These are phyloP conservation scores for Thomomys bottae DNA, from an alignment of 2,113 vertebrate genomes.

Conservation along the genomic window DNA sequence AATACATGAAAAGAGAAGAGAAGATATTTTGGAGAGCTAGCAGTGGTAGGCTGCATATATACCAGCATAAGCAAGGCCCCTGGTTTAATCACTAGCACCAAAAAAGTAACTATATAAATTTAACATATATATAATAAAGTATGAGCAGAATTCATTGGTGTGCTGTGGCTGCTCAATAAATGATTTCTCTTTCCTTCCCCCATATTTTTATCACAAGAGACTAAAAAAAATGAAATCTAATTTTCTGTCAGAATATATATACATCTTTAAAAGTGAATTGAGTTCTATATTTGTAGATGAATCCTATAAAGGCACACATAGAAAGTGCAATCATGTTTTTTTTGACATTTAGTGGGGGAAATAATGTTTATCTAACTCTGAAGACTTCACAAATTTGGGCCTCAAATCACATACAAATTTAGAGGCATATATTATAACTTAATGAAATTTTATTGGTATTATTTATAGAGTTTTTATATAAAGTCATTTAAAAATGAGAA, in stretches of 20 bases:
- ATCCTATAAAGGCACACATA: not conserved
- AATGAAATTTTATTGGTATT: not conserved
- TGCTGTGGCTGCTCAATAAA: not conserved
- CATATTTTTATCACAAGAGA: not conserved
- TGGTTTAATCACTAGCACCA: not conserved
- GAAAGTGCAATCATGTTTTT: not conserved
- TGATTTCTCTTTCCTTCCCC: not conserved
- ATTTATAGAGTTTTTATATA: not conserved
- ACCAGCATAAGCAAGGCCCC: not conserved
- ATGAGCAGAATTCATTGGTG: not conserved
- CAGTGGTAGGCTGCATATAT: not conserved
- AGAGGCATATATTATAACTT: not conserved
- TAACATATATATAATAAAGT: not conserved
- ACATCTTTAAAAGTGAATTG: not conserved
- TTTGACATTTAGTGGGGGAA: not conserved
- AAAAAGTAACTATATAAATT: not conserved
- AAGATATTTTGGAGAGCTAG: not conserved
- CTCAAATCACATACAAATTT: not conserved
- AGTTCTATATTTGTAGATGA: not conserved
- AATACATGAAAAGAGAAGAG: no score
- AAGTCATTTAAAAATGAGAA: not conserved
- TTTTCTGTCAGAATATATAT: not conserved
- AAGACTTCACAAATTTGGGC: not conserved
- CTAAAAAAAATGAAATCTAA: not conserved
- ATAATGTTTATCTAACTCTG: slow-evolving; percentile 23